Evolutionary conservation across 2,113 vertebrate species (phyloP), one percentile per base, ranked within the genome.

Genomic region (Aspidoscelis tigris): DNA sequence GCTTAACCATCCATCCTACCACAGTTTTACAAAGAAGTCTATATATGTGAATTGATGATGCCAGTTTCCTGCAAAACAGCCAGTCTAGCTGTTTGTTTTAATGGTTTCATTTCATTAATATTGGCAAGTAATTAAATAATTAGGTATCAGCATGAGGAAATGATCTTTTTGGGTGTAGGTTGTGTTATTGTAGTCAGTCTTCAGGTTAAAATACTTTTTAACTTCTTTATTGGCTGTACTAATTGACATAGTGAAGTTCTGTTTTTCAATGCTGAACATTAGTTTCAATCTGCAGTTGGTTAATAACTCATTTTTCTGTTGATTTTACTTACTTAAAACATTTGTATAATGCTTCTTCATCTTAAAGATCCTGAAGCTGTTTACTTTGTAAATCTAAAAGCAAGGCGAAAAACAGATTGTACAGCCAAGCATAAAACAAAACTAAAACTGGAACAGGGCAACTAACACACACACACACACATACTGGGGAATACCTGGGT

Each of bases 61-160:
- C 77, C 39, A 73, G 58, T 82, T 91, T 88, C 71, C 79, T 83
- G 86, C 58, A 90, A 93, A 95, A 82, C 74, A 91, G 72, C 84
- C 76, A 86, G 89, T 87, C 86, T 76, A 66, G 76, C 74, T 92
- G 91, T 95, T 94, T 95, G 90, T 94, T 96, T 94, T 90, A 82
- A 88, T 85, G 55, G 89, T 88, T 94, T 93, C 64, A 24, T 95
- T 93, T 88, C 88, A 93, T 95, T 95, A 96, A 94, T 91, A 89
- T 92, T 3, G 73, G 81, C 77, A 95, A 95, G 95, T 93, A 94
- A 90, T 94, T 88, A 91, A 94, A 94, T 90, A 94, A 94, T 95
- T 93, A 92, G 76, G 83, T 4, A 7, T 84, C 91, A 91, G 93
- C 0, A 64, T 93, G 87, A 85, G 20, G 89, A 91, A 94, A 94